Evolutionary conservation across 2,113 vertebrate species (phyloP), one percentile per base, ranked within the genome.

Genomic region (Machaerirhynchus nigripectus): DNA sequence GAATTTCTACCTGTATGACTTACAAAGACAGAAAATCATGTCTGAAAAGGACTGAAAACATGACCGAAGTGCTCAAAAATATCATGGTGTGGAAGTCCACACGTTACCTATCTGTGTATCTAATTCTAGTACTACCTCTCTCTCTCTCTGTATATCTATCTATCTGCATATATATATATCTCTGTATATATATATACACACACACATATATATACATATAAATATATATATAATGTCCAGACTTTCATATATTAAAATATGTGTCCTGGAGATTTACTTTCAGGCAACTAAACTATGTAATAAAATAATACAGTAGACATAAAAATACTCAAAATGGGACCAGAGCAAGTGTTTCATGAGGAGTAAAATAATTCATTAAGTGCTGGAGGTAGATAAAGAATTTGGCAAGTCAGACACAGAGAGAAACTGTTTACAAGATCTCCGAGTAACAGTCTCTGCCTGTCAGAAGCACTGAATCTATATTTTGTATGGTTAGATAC

Each of bases 301-400:
- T 64, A 95, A 77, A 83, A 93, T 74, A 92, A 46, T 76, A 94
- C 49, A 93, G 73, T 87, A 93, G 63, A 88, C 39, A 76, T 90
- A 96, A 97, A 96, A 35, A 63, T 92, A 92, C 94, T 95, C 49
- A 84, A 90, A 95, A 84, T 84, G 89, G 68, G 86, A 97, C 93
- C 39, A 49, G 61, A 97, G 81, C 70, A 95, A 83, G 78, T 94
- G 92, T 64, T 93, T 89, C 59, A 52, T 27, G 21, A 68, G 63
- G 44, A 80, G 26, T 65, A 80, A 97, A 96, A 95, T 64, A 92
- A 93, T 90, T 80, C 60, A 88, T 84, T 53, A 92, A 89, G 77
- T 84, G 18, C 78, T 91, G 70, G 68, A 95, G 55, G 91, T 70
- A 52, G 52, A 35, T 64, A 80, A 95, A 96, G 83, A 97, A 97